Evolutionary conservation across 2,888 invertebrate species (phyloP).

Genomic region (Cantharis rustica): DNA sequence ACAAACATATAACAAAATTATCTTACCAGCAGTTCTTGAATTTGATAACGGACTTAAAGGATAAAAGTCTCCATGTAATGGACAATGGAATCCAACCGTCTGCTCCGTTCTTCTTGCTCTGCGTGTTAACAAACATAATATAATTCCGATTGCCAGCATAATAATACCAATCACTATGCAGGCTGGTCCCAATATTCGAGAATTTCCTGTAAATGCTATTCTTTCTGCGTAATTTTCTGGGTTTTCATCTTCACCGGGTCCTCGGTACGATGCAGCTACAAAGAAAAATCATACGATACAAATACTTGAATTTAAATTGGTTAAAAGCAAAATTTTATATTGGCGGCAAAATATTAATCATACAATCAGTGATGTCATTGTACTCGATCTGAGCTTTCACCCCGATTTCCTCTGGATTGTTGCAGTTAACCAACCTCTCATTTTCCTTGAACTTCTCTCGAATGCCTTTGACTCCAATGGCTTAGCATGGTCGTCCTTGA

Average conservation of each 20-base stretch:
- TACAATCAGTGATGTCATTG: neutral
- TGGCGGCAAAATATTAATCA: too few relatives aligned
- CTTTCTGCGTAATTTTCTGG: constrained; percentile 73
- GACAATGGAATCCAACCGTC: constrained; percentile 76
- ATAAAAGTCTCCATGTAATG: constrained; percentile 78
- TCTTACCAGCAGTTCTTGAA: constrained; percentile 52
- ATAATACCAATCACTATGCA: constrained; percentile 76
- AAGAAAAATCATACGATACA: neutral
- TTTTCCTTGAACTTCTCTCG: neutral
- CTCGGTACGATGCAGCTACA: constrained; percentile 74
- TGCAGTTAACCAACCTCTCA: neutral
- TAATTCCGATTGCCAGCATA: constrained; percentile 70
- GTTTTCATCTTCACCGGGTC: constrained; percentile 73
- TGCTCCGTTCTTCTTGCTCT: constrained; percentile 70
- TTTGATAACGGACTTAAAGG: constrained; percentile 70
- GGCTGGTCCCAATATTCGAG: constrained; percentile 72
- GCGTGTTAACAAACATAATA: constrained; percentile 69
- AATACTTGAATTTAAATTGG: too few relatives aligned
- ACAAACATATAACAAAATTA: neutral
- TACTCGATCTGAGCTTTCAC: neutral
- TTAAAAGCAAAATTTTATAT: too few relatives aligned
- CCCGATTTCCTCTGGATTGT: neutral
- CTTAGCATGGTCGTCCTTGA: neutral
- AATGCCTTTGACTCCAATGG: neutral
- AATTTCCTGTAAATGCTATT: constrained; percentile 75